These are phyloP conservation scores for Morpho achilles DNA, from an alignment of 2,888 invertebrate species.

Conservation along the genomic window DNA sequence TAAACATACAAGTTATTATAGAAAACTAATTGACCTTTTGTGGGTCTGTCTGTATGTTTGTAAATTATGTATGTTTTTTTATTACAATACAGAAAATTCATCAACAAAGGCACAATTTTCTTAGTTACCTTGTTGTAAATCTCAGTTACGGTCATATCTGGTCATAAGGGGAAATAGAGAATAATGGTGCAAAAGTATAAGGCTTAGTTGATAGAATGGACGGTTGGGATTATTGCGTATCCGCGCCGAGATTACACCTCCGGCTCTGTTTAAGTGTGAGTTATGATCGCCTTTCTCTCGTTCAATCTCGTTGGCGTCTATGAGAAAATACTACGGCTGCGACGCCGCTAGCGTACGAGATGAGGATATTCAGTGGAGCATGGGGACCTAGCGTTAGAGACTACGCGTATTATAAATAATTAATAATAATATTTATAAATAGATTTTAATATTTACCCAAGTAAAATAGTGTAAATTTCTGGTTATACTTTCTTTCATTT, in stretches of 20 bases:
- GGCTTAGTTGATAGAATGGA: slow-evolving; percentile 52
- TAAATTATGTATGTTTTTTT: too few relatives aligned
- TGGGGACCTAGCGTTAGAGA: slow-evolving; percentile 12
- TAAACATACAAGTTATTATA: too few relatives aligned
- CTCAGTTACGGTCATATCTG: slow-evolving; percentile 25
- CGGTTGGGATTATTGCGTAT: slow-evolving; percentile 64
- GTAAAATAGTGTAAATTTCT: too few relatives aligned
- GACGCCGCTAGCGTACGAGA: slow-evolving; percentile 53
- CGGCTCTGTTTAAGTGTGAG: slow-evolving; percentile 67
- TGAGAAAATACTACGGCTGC: slow-evolving; percentile 70
- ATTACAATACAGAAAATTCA: background rate
- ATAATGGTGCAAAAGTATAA: slow-evolving; percentile 55
- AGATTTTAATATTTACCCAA: too few relatives aligned
- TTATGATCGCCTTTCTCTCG: slow-evolving; percentile 70
- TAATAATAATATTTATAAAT: too few relatives aligned
- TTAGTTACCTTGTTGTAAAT: slow-evolving; percentile 16
- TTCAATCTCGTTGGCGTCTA: slow-evolving; percentile 69
- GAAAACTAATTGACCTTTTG: too few relatives aligned
- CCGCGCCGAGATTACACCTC: slow-evolving; percentile 66
- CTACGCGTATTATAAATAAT: background rate
- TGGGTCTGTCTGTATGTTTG: too few relatives aligned
- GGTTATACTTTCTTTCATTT: too few relatives aligned
- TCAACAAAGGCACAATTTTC: slow-evolving; percentile 2
- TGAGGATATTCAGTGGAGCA: slow-evolving; percentile 39
- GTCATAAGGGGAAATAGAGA: slow-evolving; percentile 26